Evolutionary conservation across 2,888 invertebrate genomes (phyloP), one percentile per base, ranked within the genome.

Genomic region (Onthophagus sagittarius): DNA sequence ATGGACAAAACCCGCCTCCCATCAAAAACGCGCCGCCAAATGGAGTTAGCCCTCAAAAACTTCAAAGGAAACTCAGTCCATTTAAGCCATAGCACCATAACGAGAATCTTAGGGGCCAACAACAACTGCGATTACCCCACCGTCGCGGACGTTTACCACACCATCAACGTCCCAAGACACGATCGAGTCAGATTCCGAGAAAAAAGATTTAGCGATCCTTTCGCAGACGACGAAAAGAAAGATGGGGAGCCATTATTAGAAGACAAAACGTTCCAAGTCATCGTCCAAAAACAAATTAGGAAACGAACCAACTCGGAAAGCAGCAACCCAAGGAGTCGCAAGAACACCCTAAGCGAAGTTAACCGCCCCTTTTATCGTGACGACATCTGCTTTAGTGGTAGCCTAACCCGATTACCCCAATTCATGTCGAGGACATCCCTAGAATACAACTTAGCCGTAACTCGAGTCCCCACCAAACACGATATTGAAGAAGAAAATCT

Each of bases 341-440:
- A 78, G n/a, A 79, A 80, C 13, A 79, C 80, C 13, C 33, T 76
- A 0, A 73, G 72, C 3, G 95, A 95, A 80, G 97, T 97, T 82
- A 96, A 96, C 77, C 73, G 94, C 72, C 95, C 96, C 0, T 87
- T 96, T 81, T 94, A 95, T 85, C 88, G 95, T 79, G 94, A 94
- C 80, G 96, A 96, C 82, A 94, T 95, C 76, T 97, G 97, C 89
- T 97, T 96, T 83, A 53, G 39, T 11, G 92, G 92, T 9, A 96
- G 96, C 76, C 95, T 96, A 70, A 71, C 64, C 9, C 63, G 73
- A 15, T 62, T 73, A 2, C 73, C 87, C 5, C 73, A 73, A n/a
- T 75, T 71, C 39, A 71, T 71, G 6, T 73, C 73, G 0, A 72
- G 39, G 13, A 73, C 72, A 11, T 74, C 72, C 13, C 69, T 74